Conservation (phyloP, 1,140 invertebrate genomes). For the Anastatus disparis region DNA sequence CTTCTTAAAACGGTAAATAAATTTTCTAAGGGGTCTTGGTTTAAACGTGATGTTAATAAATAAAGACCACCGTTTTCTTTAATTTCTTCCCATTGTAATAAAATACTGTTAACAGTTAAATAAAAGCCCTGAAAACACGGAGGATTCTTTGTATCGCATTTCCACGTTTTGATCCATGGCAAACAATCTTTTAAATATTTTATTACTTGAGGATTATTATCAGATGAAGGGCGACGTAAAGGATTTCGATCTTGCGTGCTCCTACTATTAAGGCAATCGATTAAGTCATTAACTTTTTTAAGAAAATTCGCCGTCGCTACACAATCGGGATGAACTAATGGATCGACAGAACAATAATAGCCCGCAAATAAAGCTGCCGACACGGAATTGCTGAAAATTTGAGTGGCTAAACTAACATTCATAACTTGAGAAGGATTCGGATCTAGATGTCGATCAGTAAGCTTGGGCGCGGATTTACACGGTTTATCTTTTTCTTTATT, state of each 20-base stretch:
- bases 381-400: slow-evolving; percentile 42
- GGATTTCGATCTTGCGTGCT: slow-evolving; percentile 33
- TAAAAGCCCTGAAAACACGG: too few species aligned
- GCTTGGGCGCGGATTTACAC: slow-evolving; percentile 33
- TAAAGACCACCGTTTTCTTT: too few species aligned
- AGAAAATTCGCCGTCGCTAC: slow-evolving; percentile 37
- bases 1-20: too few species aligned
- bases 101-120: too few species aligned
- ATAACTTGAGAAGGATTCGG: slow-evolving; percentile 32
- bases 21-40: too few species aligned
- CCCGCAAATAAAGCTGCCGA: slow-evolving; percentile 31
- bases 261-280: slow-evolving; percentile 44
- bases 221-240: slow-evolving; percentile 16
- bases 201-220: background rate
- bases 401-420: slow-evolving; percentile 37
- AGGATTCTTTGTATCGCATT: too few species aligned
- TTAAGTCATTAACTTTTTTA: slow-evolving; percentile 38
- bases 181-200: too few species aligned
- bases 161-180: too few species aligned
- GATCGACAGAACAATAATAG: slow-evolving; percentile 4
- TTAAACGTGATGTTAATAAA: too few species aligned
- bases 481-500: background rate
- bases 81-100: too few species aligned
- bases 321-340: slow-evolving; percentile 13
- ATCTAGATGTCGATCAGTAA: slow-evolving; percentile 35